A percentile compares a stretch with the other conserved stretches of the same genome.
phyloP scores from a whole-genome alignment of 1,140 invertebrate genomes.

The Drosophila kikkawai region DNA sequence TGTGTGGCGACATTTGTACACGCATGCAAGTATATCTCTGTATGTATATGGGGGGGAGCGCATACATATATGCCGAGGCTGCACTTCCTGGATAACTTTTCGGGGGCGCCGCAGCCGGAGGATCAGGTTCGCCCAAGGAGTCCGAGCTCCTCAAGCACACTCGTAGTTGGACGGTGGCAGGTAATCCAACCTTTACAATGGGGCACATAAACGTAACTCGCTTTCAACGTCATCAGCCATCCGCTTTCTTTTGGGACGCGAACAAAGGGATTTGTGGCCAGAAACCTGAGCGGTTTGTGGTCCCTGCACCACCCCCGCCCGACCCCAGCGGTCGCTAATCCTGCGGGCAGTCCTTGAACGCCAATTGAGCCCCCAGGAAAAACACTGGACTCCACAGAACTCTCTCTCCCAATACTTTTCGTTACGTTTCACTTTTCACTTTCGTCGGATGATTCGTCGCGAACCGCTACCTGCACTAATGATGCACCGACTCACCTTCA shows the following conservation, averaged over 20 bases:
- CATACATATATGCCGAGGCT: constrained; percentile 18
- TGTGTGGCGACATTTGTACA: constrained; percentile 54
- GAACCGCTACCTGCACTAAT: constrained; percentile 4
- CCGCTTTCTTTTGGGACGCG: constrained; percentile 70
- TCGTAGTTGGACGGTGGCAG: constrained; percentile 3
- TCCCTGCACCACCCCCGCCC: neutral
- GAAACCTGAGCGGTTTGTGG: neutral
- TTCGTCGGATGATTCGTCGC: constrained; percentile 1
- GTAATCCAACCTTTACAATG: constrained; percentile 37
- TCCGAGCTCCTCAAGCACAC: constrained; percentile 12
- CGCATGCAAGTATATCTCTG: constrained; percentile 34
- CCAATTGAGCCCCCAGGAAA: constrained; percentile 7
- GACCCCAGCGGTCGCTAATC: neutral
- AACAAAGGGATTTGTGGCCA: constrained; percentile 58
- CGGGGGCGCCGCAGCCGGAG: neutral
- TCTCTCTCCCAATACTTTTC: constrained; percentile 36
- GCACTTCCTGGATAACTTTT: constrained; percentile 45
- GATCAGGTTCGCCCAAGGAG: constrained; percentile 10
- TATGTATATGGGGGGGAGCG: constrained; percentile 31
- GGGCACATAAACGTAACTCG: constrained; percentile 62
- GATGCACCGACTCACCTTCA: constrained; percentile 69
- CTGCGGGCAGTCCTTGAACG: constrained; percentile 29
- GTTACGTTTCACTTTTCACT: constrained; percentile 81
- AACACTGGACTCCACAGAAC: constrained; percentile 35
- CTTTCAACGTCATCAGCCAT: constrained; percentile 76